Evolutionary conservation across 1,140 invertebrate species (phyloP), one percentile per base, ranked within the genome.

Genomic region (Metaphire vulgaris): DNA sequence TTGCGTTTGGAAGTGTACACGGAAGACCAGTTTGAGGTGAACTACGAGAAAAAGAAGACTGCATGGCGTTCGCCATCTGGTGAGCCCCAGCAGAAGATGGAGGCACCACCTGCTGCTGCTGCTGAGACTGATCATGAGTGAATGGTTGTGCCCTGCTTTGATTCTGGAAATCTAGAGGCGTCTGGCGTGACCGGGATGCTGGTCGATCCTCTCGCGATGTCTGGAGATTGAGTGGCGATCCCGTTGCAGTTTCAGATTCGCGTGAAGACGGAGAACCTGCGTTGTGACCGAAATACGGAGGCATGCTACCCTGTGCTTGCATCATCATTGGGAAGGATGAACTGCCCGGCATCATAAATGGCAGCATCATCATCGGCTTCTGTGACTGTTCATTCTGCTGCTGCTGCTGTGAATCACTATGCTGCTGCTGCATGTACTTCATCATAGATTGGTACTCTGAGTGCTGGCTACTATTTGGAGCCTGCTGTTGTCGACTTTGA

Each of bases 301-400:
- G n/a, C 30, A 31, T 69, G 41, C 30, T 12, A 28, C 30, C n/a
- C 30, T 69, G 67, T 31, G n/a, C 2, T 26, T 69, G 67, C n/a
- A 69, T 69, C n/a, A 69, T 69, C 67, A 69, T 69, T 26, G 6
- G 67, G 30, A 14, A 69, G n/a, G 67, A 56, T 21, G 41, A 56
- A 21, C 6, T 26, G 2, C 6, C 2, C 30, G 67, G n/a, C 67
- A 69, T 26, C n/a, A 69, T 31, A 26, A 69, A 69, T 26, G 67
- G 67, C n/a, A 69, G 30, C 67, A 69, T 69, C 67, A 69, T 69
- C 30, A 69, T 69, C 2, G n/a, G 67, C 30, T 69, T 6, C 30
- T 69, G 67, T 12, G 41, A 56, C 41, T 56, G 41, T 6, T 56
- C 41, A 56, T 21, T 56, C 41, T 69, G 67, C 67, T 28, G 67